Percentiles rank a stretch among this genome's conserved stretches.
These are phyloP conservation scores for Lytechinus pictus DNA, from an alignment of 35 echinoderm and acorn worm species.

Conservation along the genomic window DNA sequence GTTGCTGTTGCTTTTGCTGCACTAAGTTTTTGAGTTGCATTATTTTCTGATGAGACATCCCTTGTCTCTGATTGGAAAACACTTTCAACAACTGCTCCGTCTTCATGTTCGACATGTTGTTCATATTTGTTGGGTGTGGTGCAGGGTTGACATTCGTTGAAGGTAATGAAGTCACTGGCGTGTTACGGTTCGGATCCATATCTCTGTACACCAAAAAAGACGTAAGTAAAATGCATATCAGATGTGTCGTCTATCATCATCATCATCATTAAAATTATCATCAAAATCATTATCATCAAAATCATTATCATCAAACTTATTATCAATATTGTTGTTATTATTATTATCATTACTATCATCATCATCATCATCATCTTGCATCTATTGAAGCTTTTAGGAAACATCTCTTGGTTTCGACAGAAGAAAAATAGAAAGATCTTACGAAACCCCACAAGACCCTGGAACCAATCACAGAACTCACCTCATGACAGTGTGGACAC, in stretches of 20 bases:
- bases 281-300: too few species aligned
- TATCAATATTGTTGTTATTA: too few species aligned
- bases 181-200: neutral
- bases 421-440: too few species aligned
- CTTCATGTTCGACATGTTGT: constrained; percentile 35
- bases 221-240: neutral
- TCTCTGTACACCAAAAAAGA: neutral
- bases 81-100: constrained; percentile 54
- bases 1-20: constrained; percentile 62
- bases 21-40: constrained; percentile 41
- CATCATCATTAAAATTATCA: too few species aligned
- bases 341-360: too few species aligned
- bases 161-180: neutral
- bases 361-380: too few species aligned
- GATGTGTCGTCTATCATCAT: neutral
- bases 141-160: neutral
- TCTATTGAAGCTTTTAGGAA: too few species aligned
- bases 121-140: neutral
- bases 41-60: constrained; percentile 24
- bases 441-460: neutral
- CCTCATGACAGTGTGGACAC: constrained; percentile 76
- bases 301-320: too few species aligned
- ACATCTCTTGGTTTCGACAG: too few species aligned
- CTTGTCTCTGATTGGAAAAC: constrained; percentile 48
- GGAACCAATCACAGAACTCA: constrained; percentile 2